Conservation (phyloP, 2,888 invertebrate genomes). For the Augochlorella aurata region DNA sequence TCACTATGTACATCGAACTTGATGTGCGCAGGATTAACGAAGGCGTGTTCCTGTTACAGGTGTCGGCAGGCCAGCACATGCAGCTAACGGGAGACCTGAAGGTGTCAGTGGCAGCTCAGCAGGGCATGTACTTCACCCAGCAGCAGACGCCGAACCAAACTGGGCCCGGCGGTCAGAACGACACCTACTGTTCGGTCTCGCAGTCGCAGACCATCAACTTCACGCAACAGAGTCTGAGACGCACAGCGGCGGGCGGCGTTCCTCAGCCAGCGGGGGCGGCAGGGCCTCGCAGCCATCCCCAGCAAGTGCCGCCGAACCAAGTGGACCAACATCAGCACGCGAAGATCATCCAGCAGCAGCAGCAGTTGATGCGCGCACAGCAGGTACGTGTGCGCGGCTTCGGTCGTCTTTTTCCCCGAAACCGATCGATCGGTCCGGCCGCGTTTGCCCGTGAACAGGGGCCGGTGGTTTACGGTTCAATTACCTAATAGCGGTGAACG, state of each 20-base stretch:
- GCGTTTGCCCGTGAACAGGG: slow-evolving; percentile 14
- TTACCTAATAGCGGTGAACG: slow-evolving; percentile 45
- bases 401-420: background rate
- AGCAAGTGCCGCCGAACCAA: slow-evolving; percentile 77
- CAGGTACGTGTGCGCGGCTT: slow-evolving; percentile 69
- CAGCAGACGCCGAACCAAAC: slow-evolving; percentile 76
- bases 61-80: slow-evolving; percentile 93
- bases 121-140: slow-evolving; percentile 89
- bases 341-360: slow-evolving; percentile 87
- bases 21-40: background rate
- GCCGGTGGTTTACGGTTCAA: slow-evolving; percentile 47
- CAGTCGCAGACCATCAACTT: slow-evolving; percentile 94
- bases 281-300: slow-evolving; percentile 74
- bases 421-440: slow-evolving; percentile 9
- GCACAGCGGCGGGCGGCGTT: slow-evolving; percentile 81
- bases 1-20: background rate
- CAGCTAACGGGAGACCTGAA: slow-evolving; percentile 89
- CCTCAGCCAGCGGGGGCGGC: slow-evolving; percentile 69
- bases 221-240: slow-evolving; percentile 87
- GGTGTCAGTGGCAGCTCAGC: slow-evolving; percentile 92
- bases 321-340: slow-evolving; percentile 86
- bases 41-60: slow-evolving; percentile 82
- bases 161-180: slow-evolving; percentile 81
- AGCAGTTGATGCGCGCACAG: slow-evolving; percentile 80
- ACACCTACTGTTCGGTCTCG: slow-evolving; percentile 88